These are phyloP conservation scores for Piezodorus guildinii DNA, from an alignment of 1,140 invertebrate species.

Conservation along the genomic window DNA sequence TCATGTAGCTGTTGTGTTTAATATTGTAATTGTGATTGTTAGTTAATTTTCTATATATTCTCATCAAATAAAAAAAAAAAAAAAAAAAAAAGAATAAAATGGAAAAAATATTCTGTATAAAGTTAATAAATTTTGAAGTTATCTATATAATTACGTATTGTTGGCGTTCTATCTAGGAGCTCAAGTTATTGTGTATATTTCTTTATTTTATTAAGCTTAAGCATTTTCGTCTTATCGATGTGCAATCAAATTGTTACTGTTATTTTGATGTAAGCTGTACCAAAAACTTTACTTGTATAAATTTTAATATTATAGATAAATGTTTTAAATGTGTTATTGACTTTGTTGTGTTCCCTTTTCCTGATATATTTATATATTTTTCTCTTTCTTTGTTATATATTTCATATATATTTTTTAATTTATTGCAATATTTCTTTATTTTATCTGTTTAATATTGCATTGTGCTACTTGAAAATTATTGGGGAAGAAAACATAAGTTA, in stretches of 20 bases:
- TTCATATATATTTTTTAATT: background rate
- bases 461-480: background rate
- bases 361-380: background rate
- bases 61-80: too few species aligned
- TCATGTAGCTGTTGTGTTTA: background rate
- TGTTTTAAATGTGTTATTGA: constrained; percentile 23
- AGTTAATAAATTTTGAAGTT: background rate
- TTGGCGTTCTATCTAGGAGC: background rate
- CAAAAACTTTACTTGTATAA: constrained; percentile 6
- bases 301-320: constrained; percentile 21
- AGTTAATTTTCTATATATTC: background rate
- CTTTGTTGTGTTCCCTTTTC: constrained; percentile 21
- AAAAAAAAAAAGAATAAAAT: too few species aligned
- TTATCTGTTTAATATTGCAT: background rate
- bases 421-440: background rate
- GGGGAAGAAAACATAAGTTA: background rate
- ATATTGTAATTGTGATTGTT: constrained; percentile 11
- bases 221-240: constrained; percentile 16
- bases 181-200: background rate
- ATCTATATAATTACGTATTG: background rate
- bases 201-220: constrained; percentile 9
- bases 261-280: constrained; percentile 10
- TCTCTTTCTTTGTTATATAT: background rate
- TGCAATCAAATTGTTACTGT: constrained; percentile 22
- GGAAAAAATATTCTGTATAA: background rate